Base-by-base conservation (phyloP, 2,797 vertebrate genomes). In the Pogonophryne albipinna region DNA sequence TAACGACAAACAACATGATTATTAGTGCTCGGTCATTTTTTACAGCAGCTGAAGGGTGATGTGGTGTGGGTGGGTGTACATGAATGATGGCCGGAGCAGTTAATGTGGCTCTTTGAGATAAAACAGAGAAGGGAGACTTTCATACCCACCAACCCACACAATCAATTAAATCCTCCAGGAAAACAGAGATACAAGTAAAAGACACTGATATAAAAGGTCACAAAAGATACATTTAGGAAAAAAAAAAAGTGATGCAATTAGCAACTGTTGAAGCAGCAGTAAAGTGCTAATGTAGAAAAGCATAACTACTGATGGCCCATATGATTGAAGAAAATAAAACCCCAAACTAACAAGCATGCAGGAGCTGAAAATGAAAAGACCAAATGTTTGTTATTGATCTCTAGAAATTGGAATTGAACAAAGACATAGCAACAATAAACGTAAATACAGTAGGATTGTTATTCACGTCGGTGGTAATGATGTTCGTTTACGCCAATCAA, bases 101-200 rank as follows among this genome's bases (percentile, higher is more conserved):
- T 71, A 44, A 60, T 75, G 75, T 59, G 60, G 70, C 83, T 64
- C 45, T 84, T 38, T 71, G 69, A 27, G 64, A 82, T 41, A 66
- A 66, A 79, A 19, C 69, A 78, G 46, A 11, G 50, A 58, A 62
- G 63, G 60, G 49, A 23, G 53, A 71, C 57, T 66, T 80, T 72
- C 67, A 78, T 77, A 66, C 70, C 49, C 47, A 66, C 70, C 49
- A 45, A 63, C 51, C 45, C 72, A 78, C 80, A 86, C 61, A 52
- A 66, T 55, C 41, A 58, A 52, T 44, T 70, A 42, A 59, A 65
- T 38, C 19, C 10, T 63, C 12, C 20, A 45, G 66, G 42, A 47
- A 38, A 80, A 56, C 41, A 55, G 0, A 60, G 31, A 49, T 4
- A 44, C 12, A 6, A 34, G 55, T 58, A 71, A 12, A 17, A 47